Evolutionary conservation across 1,140 invertebrate species (phyloP).

Genomic region (Macrocentrus cingulum): DNA sequence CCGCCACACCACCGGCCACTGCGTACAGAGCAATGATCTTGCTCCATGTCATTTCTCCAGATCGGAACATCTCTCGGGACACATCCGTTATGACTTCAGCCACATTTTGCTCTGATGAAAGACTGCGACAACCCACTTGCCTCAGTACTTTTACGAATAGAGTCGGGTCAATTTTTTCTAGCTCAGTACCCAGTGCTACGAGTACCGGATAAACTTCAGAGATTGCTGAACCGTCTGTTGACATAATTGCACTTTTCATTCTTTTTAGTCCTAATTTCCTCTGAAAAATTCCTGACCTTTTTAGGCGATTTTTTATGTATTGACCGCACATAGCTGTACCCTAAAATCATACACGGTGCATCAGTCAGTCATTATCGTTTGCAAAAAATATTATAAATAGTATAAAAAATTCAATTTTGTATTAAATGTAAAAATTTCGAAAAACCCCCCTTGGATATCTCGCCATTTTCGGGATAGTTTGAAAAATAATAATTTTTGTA

Average conservation of each 20-base stretch:
- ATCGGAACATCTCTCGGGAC: constrained; percentile 62
- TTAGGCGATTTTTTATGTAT: constrained; percentile 67
- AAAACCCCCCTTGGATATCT: too few species aligned
- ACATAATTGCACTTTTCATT: constrained; percentile 63
- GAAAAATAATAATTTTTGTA: too few species aligned
- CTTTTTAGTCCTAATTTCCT: constrained; percentile 71
- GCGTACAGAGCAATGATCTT: constrained; percentile 70
- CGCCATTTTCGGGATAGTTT: too few species aligned
- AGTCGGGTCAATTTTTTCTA: constrained; percentile 70
- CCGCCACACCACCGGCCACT: constrained; percentile 69
- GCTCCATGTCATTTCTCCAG: constrained; percentile 66
- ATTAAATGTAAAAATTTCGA: too few species aligned
- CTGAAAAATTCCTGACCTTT: constrained; percentile 67
- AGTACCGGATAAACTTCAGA: constrained; percentile 65
- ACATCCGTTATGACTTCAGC: constrained; percentile 62
- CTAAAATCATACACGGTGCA: too few species aligned
- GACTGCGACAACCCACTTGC: constrained; percentile 61
- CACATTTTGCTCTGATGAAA: constrained; percentile 62
- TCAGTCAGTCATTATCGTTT: too few species aligned
- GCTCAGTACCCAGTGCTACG: constrained; percentile 61
- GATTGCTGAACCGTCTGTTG: constrained; percentile 56
- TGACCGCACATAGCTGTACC: constrained; percentile 67
- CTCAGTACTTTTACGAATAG: constrained; percentile 63
- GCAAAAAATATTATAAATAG: constrained; percentile 4
- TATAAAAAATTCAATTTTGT: too few species aligned